Evolutionary conservation across 2,888 invertebrate species (phyloP).

Genomic region (Polydrusus pterygomalis): DNA sequence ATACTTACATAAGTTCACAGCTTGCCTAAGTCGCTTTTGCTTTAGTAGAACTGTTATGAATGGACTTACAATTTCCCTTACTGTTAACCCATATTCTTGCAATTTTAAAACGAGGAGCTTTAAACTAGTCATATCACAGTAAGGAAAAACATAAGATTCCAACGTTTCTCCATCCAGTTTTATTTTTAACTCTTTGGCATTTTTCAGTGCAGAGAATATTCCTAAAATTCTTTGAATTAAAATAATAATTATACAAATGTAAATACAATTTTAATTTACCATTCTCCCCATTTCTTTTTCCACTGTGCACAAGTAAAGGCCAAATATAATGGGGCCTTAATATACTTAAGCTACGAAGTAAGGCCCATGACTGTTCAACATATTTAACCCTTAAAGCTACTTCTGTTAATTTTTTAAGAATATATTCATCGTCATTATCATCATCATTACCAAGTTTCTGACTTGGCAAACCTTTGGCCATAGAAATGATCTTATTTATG

Average conservation of each 20-base stretch:
- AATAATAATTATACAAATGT: constrained; percentile 19
- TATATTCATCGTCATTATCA: constrained; percentile 72
- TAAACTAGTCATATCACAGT: constrained; percentile 73
- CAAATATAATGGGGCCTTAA: constrained; percentile 80
- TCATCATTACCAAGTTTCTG: too few relatives aligned
- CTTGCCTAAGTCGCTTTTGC: constrained; percentile 63
- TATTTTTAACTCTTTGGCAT: constrained; percentile 75
- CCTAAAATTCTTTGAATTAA: constrained; percentile 67
- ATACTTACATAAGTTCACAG: constrained; percentile 74
- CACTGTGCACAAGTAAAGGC: constrained; percentile 76
- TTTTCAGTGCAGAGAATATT: constrained; percentile 74
- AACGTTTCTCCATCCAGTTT: constrained; percentile 77
- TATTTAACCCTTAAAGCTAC: constrained; percentile 73
- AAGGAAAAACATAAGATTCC: constrained; percentile 74
- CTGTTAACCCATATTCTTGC: constrained; percentile 70
- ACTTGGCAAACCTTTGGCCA: constrained; percentile 73
- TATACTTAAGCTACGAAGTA: constrained; percentile 67
- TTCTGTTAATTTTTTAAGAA: constrained; percentile 66
- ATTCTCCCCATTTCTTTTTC: constrained; percentile 74
- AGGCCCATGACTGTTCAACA: constrained; percentile 71
- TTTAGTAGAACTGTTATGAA: constrained; percentile 72
- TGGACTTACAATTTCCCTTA: constrained; percentile 71
- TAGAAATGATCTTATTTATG: constrained; percentile 70
- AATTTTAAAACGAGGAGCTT: constrained; percentile 74
- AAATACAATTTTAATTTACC: constrained; percentile 64